These are phyloP conservation scores for Hydrotaea cyrtoneurina DNA, from an alignment of 2,888 invertebrate genomes.

Conservation along the genomic window DNA sequence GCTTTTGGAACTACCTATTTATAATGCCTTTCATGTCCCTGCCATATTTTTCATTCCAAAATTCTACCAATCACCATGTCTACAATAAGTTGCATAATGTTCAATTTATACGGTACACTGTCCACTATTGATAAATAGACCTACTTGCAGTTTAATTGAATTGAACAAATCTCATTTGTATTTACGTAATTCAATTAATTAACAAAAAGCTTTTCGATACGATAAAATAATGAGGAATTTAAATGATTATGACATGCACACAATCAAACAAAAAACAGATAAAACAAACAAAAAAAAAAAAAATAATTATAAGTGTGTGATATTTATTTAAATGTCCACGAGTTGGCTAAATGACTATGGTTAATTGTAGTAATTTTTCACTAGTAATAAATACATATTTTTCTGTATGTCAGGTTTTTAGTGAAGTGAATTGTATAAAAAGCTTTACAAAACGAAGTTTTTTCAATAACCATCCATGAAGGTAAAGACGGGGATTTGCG, in stretches of 20 bases:
- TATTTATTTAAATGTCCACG: neutral
- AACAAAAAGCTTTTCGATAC: neutral
- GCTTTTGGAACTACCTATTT: too few relatives aligned
- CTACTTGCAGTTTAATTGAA: neutral
- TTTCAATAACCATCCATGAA: too few relatives aligned
- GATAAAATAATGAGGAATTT: neutral
- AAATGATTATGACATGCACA: slow-evolving; percentile 1
- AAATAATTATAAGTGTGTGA: neutral
- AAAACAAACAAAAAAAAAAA: neutral
- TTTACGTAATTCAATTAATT: slow-evolving; percentile 4
- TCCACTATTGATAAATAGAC: neutral
- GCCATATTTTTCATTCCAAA: too few relatives aligned
- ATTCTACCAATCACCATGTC: too few relatives aligned
- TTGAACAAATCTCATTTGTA: slow-evolving; percentile 8
- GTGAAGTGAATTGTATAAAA: too few relatives aligned
- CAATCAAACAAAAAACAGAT: too few relatives aligned
- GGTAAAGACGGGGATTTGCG: too few relatives aligned
- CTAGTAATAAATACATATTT: neutral
- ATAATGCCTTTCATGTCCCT: too few relatives aligned
- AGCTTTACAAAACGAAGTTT: too few relatives aligned
- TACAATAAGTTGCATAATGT: too few relatives aligned
- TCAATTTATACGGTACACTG: too few relatives aligned
- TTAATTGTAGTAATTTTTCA: neutral
- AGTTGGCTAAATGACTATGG: neutral
- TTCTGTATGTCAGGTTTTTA: neutral